Evolutionary conservation across 1,140 invertebrate genomes (phyloP), one percentile per base, ranked within the genome.

Genomic region (Schlechtendalia chinensis): DNA sequence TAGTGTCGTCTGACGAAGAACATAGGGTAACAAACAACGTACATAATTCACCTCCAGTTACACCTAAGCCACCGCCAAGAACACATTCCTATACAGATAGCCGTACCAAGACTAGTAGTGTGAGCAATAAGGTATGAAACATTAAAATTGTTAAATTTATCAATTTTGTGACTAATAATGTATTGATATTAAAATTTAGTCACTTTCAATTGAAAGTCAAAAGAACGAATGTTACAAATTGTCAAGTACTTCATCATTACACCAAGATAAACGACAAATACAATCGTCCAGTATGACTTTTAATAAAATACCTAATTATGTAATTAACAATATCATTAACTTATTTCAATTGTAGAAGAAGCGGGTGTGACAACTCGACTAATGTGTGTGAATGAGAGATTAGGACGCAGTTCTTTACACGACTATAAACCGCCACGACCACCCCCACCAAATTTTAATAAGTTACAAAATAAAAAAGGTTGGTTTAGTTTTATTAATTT

Each of bases 1-100:
- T 84, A 17, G 83, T 84, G 5, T 71, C 82, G 6, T 80, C 80
- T 22, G 83, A 83, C 2, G 83, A 84, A 45, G 83, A 84, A 47
- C 80, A 47, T 8, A 79, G 11, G 81, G 45, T 71, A 22, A 11
- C 17, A 19, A 74, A 81, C 56, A 54, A 82, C 59, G 22, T 71
- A 47, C 82, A 83, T 56, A 65, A 82, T 50, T 82, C 83, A 61
- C 81, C 83, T 63, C 82, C 84, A 0, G 81, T 83, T 58, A 82
- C 75, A 56, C 82, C 82, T 19, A 81, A 80, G 29, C 54, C 82
- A 53, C 79, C 79, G 14, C 82, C 81, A 19, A 72, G 81, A 59
- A 59, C 81, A 63, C 83, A 84, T 67, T 83, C 82, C 45, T 82
- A 83, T 12, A 65, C 82, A 24, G 81, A 81, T 22, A 63, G 79